phyloP scores from a whole-genome alignment of 2,888 invertebrate species.

The Minunthozetes semirufus region DNA sequence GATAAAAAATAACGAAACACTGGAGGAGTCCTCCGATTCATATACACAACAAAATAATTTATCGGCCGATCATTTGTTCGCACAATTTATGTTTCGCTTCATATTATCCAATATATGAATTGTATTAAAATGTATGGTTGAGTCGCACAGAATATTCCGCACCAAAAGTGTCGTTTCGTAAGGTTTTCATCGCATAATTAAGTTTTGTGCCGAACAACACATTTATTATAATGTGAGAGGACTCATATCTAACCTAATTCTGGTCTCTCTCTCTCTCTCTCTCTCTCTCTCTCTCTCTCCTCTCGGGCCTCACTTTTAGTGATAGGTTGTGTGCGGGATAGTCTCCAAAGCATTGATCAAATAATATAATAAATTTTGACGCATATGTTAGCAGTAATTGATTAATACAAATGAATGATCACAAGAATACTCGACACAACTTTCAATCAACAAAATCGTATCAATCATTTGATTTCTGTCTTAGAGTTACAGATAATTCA shows the following conservation, averaged over 20 bases:
- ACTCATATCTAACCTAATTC: background rate
- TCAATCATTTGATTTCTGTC: no score
- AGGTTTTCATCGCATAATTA: conserved; percentile 22
- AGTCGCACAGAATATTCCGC: background rate
- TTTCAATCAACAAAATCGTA: background rate
- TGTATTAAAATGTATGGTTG: background rate
- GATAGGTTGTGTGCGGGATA: background rate
- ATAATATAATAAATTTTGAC: conserved; percentile 2
- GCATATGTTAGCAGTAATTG: conserved; percentile 21
- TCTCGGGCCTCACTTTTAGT: background rate
- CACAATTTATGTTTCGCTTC: conserved; percentile 7
- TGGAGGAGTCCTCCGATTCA: background rate
- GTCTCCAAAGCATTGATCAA: background rate
- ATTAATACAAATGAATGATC: conserved; percentile 1
- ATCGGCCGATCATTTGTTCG: conserved; percentile 14
- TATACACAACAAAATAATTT: background rate
- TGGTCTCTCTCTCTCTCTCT: background rate
- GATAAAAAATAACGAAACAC: background rate
- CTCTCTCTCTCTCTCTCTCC: background rate
- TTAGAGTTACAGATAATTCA: no score
- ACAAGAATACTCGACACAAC: background rate
- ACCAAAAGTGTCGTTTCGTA: background rate
- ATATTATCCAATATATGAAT: conserved; percentile 7
- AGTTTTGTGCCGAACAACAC: background rate
- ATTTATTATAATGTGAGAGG: background rate